phyloP scores from a whole-genome alignment of 2,797 vertebrate species.

The Sebastolobus alascanus region DNA sequence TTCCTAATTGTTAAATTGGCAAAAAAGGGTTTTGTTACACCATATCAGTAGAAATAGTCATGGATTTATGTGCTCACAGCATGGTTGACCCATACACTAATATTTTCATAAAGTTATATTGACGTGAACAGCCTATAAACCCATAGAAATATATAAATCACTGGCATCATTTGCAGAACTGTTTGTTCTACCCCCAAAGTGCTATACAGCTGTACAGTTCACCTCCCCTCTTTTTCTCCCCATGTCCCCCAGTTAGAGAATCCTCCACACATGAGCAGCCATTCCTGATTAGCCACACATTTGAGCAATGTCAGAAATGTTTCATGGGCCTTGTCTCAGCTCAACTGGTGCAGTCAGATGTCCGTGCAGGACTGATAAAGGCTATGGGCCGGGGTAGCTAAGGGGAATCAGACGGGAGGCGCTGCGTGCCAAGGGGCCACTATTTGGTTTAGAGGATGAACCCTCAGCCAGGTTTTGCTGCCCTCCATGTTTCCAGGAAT shows the following conservation, averaged over 20 bases:
- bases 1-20: slow-evolving; percentile 7
- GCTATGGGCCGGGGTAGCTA: slow-evolving; percentile 17
- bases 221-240: slow-evolving; percentile 19
- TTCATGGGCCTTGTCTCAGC: slow-evolving; percentile 69
- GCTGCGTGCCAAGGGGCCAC: slow-evolving; percentile 26
- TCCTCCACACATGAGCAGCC: slow-evolving; percentile 68
- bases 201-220: slow-evolving; percentile 42
- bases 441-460: slow-evolving; percentile 30
- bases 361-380: slow-evolving; percentile 52
- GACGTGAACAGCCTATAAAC: slow-evolving; percentile 30
- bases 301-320: slow-evolving; percentile 82
- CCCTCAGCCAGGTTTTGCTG: neutral
- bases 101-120: slow-evolving; percentile 33
- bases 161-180: slow-evolving; percentile 12
- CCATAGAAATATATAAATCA: slow-evolving; percentile 44
- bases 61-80: slow-evolving; percentile 23
- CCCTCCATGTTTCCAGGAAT: neutral
- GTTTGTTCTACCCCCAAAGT: slow-evolving; percentile 15
- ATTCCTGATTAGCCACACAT: slow-evolving; percentile 84
- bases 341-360: slow-evolving; percentile 59
- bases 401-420: slow-evolving; percentile 31
- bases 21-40: slow-evolving; percentile 22
- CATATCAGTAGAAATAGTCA: slow-evolving; percentile 7
- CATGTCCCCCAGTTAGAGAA: slow-evolving; percentile 50
- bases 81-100: neutral